Base-by-base conservation (phyloP, 2,113 vertebrate species). In the Myodes glareolus region DNA sequence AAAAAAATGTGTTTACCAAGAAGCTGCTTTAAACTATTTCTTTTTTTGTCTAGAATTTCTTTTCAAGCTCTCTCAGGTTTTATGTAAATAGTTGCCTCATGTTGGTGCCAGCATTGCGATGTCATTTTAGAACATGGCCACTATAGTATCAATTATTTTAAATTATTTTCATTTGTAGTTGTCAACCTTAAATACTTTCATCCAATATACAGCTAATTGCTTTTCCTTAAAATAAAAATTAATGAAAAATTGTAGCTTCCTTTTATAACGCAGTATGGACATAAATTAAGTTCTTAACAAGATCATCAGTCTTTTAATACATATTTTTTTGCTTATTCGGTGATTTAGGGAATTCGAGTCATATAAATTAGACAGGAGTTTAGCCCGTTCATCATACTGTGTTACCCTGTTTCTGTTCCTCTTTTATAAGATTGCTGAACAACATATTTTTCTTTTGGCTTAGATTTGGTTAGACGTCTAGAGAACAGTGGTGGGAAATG, bases 141-240 rank as follows among this genome's bases (percentile, higher is more conserved):
- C 27, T 95, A 92, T 76, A 80, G 47, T 82, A 72, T 70, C 75
- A 91, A 2, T 92, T 95, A 75, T 91, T 16, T 91, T 92, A 90
- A 86, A 94, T 96, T 93, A 72, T 27, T 8, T 94, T 76, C 13
- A 52, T 72, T 23, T 39, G 1, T 78, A 88, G 63, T 13, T 95
- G n/a, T 85, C 27, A 97, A 93, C 4, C 61, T 58, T 75, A 80
- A 96, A 84, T 70, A 67, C 25, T 93, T 95, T 82, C n/a, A 87
- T 92, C 42, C 61, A 75, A 47, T 72, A 88, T 84, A 81, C 55
- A 95, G 95, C 47, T 67, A 89, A 78, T 82, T 88, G 42, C 4
- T 84, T 84, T 95, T n/a, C 6, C 27, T 73, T 92, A 81, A 96
- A 91, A 27, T 65, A 77, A 90, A 87, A 90, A 50, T 42, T 85